Percentiles rank a stretch among this genome's conserved stretches.
phyloP scores from a whole-genome alignment of 2,888 invertebrate genomes.

The Callosobruchus maculatus region DNA sequence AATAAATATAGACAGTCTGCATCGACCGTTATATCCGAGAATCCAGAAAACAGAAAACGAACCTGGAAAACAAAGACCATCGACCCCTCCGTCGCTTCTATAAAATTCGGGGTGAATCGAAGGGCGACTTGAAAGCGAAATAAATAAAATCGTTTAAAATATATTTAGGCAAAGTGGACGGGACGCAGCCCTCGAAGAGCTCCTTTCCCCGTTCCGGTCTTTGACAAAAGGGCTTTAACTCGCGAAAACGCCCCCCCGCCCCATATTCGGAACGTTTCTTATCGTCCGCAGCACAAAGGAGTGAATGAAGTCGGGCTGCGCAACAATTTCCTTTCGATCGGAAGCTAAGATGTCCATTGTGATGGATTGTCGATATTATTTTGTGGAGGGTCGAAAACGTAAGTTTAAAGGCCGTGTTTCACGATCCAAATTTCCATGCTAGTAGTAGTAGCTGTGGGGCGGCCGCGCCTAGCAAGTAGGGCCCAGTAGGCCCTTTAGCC shows the following conservation, averaged over 20 bases:
- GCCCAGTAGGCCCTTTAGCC: too few relatives aligned
- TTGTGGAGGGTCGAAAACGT: neutral
- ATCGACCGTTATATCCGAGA: neutral
- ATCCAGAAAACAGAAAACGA: neutral
- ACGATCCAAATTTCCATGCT: too few relatives aligned
- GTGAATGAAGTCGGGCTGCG: neutral
- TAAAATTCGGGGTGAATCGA: slow-evolving; percentile 7
- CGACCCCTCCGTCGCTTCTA: neutral
- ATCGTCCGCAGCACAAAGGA: neutral
- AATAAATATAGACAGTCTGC: neutral
- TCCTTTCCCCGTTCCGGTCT: neutral
- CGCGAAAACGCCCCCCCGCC: neutral
- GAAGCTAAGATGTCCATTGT: neutral
- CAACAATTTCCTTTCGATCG: neutral
- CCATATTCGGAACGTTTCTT: neutral
- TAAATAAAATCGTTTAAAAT: slow-evolving; percentile 23
- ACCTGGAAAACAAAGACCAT: neutral
- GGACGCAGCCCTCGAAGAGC: neutral
- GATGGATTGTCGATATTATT: neutral
- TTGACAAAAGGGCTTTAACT: neutral
- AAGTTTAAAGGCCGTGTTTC: too few relatives aligned
- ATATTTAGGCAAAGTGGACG: slow-evolving; percentile 19
- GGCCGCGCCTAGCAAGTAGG: too few relatives aligned
- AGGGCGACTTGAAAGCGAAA: slow-evolving; percentile 12
- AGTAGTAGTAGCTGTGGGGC: too few relatives aligned